These are phyloP conservation scores for Myodes glareolus DNA, from an alignment of 2,113 vertebrate genomes.

Conservation along the genomic window DNA sequence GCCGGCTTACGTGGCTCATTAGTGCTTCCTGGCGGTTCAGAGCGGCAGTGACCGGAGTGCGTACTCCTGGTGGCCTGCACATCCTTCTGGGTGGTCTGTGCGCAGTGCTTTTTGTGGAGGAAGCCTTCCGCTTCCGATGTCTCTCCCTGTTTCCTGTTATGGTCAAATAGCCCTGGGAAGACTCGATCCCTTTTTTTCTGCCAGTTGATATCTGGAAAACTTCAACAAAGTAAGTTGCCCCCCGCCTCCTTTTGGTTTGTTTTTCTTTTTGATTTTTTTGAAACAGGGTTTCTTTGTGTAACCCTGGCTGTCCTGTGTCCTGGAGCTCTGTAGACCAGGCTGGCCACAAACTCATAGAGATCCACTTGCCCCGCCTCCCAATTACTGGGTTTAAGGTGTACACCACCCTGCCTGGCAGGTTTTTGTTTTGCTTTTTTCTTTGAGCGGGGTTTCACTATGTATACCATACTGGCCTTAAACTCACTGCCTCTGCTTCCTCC, in stretches of 20 bases:
- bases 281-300: neutral
- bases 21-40: neutral
- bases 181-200: neutral
- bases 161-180: neutral
- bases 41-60: neutral
- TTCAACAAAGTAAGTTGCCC: neutral
- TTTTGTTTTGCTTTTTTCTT: too few species aligned
- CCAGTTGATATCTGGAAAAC: neutral
- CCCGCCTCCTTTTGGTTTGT: neutral
- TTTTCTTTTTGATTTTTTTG: neutral
- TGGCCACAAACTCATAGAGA: neutral
- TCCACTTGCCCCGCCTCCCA: neutral
- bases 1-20: neutral
- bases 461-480: too few species aligned
- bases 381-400: neutral
- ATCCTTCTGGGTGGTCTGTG: neutral
- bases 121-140: neutral
- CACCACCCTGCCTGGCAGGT: neutral
- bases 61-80: too few species aligned
- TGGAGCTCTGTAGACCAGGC: neutral
- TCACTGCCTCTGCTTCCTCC: too few species aligned
- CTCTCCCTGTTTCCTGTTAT: neutral
- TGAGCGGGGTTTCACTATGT: too few species aligned
- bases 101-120: neutral
- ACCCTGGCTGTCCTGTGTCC: neutral